These are phyloP conservation scores for Cistogaster globosa DNA, from an alignment of 2,888 invertebrate species.

Conservation along the genomic window DNA sequence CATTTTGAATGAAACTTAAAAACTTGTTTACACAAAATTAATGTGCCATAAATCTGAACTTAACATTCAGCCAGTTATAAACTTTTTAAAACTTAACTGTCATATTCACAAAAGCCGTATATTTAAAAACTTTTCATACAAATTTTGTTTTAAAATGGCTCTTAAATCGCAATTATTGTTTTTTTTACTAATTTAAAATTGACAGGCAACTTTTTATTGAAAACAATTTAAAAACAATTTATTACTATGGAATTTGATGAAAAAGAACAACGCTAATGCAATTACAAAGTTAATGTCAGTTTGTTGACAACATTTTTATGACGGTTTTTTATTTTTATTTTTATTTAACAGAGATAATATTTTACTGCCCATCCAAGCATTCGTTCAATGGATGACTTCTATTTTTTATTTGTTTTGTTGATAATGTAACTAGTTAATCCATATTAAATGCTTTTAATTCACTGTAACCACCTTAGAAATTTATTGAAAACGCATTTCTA, in stretches of 20 bases:
- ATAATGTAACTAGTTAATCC: slow-evolving; percentile 54
- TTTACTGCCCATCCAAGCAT: slow-evolving; percentile 57
- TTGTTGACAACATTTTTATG: slow-evolving; percentile 50
- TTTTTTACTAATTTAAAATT: too few relatives aligned
- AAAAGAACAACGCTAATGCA: not conserved
- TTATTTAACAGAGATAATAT: slow-evolving; percentile 55
- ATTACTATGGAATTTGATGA: not conserved
- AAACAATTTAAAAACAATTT: too few relatives aligned
- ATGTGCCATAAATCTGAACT: too few relatives aligned
- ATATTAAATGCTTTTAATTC: slow-evolving; percentile 58
- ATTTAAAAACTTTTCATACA: too few relatives aligned
- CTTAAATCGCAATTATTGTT: too few relatives aligned
- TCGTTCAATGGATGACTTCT: slow-evolving; percentile 59
- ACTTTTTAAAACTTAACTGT: too few relatives aligned
- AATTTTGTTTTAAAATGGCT: too few relatives aligned
- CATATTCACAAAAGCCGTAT: too few relatives aligned
- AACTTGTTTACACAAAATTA: too few relatives aligned
- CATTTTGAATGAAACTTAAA: too few relatives aligned
- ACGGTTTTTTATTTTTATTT: slow-evolving; percentile 27
- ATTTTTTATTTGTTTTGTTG: slow-evolving; percentile 45
- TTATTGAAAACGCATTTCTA: slow-evolving; percentile 51
- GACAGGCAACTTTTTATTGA: too few relatives aligned
- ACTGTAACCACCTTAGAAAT: slow-evolving; percentile 56
- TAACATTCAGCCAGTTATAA: too few relatives aligned
- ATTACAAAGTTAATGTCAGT: slow-evolving; percentile 36